These are phyloP conservation scores for Regulus satrapa DNA, from an alignment of 2,113 vertebrate genomes.

Conservation along the genomic window DNA sequence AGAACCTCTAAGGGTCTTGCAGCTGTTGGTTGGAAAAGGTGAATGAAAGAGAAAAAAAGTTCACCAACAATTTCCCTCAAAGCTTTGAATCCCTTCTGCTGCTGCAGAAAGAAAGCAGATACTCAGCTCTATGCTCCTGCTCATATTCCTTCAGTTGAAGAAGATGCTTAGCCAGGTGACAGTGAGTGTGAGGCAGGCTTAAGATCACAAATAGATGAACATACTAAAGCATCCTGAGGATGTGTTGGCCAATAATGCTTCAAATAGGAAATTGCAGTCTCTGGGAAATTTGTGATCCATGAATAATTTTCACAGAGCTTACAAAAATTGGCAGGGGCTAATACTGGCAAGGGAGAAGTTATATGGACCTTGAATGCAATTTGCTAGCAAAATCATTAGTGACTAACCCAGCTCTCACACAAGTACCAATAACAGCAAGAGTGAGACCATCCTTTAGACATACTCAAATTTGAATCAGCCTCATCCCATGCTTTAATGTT, in stretches of 20 bases:
- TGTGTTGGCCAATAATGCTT: background rate
- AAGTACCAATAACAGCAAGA: background rate
- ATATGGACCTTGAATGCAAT: background rate
- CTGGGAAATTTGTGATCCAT: background rate
- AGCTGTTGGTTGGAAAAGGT: background rate
- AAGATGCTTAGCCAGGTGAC: background rate
- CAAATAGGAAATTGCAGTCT: background rate
- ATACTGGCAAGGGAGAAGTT: background rate
- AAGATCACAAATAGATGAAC: background rate
- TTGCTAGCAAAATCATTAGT: background rate
- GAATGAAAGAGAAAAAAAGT: background rate
- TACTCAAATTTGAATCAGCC: background rate
- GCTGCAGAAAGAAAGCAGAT: background rate
- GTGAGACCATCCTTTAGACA: background rate
- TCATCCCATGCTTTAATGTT: background rate
- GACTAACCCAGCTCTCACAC: background rate
- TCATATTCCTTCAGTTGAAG: fast-evolving
- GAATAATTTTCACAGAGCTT: background rate
- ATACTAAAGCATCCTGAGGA: background rate
- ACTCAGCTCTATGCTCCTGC: background rate
- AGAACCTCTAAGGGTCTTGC: background rate
- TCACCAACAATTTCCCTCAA: background rate
- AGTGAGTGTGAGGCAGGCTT: background rate
- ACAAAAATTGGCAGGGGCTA: background rate
- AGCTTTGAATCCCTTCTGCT: background rate